Conservation (phyloP, 2,113 vertebrate genomes). For the Aspiorhynchus laticeps region DNA sequence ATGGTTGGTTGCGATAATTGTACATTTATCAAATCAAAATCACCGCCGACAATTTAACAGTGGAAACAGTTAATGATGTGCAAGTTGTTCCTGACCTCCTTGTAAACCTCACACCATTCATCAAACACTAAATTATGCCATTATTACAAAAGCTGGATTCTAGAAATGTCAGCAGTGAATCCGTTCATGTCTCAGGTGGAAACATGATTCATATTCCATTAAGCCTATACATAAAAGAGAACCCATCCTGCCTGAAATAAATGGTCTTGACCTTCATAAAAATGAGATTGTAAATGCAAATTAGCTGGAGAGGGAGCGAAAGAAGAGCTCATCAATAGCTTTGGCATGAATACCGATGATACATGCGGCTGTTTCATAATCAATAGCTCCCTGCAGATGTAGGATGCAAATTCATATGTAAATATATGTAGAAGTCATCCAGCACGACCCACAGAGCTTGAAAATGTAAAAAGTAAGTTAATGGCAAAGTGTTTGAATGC, state of each 20-base stretch:
- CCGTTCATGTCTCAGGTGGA: conserved; percentile 73
- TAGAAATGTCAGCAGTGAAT: conserved; percentile 73
- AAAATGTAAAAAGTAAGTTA: conserved; percentile 27
- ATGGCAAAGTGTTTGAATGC: conserved; percentile 16
- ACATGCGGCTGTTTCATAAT: conserved; percentile 66
- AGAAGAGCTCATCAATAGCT: conserved; percentile 70
- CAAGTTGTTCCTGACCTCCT: conserved; percentile 67
- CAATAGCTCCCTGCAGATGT: conserved; percentile 62
- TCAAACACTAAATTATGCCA: conserved; percentile 70
- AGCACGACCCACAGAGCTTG: conserved; percentile 27
- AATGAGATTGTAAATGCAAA: conserved; percentile 77
- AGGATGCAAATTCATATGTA: conserved; percentile 40
- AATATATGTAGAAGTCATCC: conserved; percentile 52
- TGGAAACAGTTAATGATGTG: conserved; percentile 65
- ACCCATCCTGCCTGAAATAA: conserved; percentile 70
- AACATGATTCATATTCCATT: conserved; percentile 75
- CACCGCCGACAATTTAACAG: conserved; percentile 67
- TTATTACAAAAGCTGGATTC: conserved; percentile 68
- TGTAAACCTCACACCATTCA: conserved; percentile 66
- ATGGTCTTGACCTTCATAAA: conserved; percentile 78
- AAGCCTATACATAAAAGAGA: conserved; percentile 70
- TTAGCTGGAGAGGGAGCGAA: conserved; percentile 55
- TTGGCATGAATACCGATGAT: conserved; percentile 70
- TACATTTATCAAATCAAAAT: conserved; percentile 62
- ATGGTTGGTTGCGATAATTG: conserved; percentile 37